Evolutionary conservation across 2,113 vertebrate species (phyloP).

Genomic region (Oreochromis niloticus): DNA sequence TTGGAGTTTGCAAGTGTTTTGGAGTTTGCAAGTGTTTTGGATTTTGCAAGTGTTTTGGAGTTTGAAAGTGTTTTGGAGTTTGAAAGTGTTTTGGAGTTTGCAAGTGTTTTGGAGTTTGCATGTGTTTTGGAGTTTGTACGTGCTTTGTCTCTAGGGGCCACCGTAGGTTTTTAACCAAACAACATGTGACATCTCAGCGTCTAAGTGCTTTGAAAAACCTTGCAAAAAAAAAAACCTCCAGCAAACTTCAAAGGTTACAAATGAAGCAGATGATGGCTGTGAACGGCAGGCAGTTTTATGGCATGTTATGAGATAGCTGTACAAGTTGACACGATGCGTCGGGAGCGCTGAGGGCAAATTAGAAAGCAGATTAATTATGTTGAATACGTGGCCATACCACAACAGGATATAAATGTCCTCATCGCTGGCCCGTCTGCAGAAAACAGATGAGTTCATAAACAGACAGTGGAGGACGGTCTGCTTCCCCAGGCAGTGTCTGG

Average conservation of each 20-base stretch:
- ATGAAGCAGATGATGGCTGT: background rate
- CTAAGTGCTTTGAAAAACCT: background rate
- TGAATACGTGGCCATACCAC: conserved; percentile 10
- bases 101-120: too few relatives aligned
- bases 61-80: too few relatives aligned
- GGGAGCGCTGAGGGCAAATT: conserved; percentile 37
- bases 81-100: too few relatives aligned
- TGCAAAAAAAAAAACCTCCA: background rate
- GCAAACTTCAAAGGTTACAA: conserved; percentile 6
- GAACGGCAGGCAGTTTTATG: background rate
- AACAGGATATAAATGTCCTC: conserved; percentile 42
- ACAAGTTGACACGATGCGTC: conserved; percentile 28
- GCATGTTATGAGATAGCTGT: conserved; percentile 8
- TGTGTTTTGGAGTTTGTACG: too few relatives aligned
- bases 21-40: too few relatives aligned
- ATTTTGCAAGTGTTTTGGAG: too few relatives aligned
- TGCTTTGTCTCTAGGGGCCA: too few relatives aligned
- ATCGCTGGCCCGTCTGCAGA: conserved; percentile 34
- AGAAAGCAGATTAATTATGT: conserved; percentile 53
- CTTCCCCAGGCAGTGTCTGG: conserved; percentile 28
- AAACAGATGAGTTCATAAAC: conserved; percentile 64
- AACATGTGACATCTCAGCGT: background rate
- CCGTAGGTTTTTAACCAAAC: background rate
- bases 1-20: too few relatives aligned
- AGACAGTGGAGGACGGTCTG: conserved; percentile 27